A percentile compares a stretch with the other conserved stretches of the same genome.
Evolutionary conservation across 2,888 invertebrate species (phyloP).

Genomic region (Chelonus formosanus): DNA sequence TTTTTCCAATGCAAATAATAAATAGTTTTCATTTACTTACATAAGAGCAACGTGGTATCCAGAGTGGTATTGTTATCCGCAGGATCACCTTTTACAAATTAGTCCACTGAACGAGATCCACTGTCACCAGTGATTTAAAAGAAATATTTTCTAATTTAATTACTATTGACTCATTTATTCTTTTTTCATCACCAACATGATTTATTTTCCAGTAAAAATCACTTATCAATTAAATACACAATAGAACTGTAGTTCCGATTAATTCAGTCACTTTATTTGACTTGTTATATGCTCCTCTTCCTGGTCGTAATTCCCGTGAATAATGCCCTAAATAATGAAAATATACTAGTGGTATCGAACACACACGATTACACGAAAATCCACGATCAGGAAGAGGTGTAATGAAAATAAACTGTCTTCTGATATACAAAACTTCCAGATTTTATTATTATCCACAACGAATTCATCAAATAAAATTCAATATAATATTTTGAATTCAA

Average conservation of each 20-base stretch:
- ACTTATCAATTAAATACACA: neutral
- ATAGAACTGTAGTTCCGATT: neutral
- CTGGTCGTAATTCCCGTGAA: slow-evolving; percentile 19
- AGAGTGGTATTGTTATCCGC: slow-evolving; percentile 61
- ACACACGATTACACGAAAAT: slow-evolving; percentile 16
- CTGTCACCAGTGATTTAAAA: slow-evolving; percentile 43
- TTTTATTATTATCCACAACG: slow-evolving; percentile 7
- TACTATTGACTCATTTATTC: slow-evolving; percentile 10
- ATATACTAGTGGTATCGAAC: slow-evolving; percentile 19
- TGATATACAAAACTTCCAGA: slow-evolving; percentile 7
- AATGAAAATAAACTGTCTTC: slow-evolving; percentile 8
- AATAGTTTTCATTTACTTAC: slow-evolving; percentile 50
- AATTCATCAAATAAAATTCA: slow-evolving; percentile 11
- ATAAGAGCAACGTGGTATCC: slow-evolving; percentile 63
- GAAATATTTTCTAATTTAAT: neutral
- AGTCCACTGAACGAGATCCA: slow-evolving; percentile 57
- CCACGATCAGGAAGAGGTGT: slow-evolving; percentile 25
- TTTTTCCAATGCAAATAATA: slow-evolving; percentile 23
- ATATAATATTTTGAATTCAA: neutral
- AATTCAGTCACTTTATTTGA: neutral
- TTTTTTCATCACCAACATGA: too few species aligned
- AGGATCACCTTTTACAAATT: slow-evolving; percentile 58
- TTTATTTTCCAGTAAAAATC: neutral
- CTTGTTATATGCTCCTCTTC: slow-evolving; percentile 19
- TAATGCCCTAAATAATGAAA: slow-evolving; percentile 10